Conservation (phyloP, 2,113 vertebrate genomes). For the Phrynosoma platyrhinos region DNA sequence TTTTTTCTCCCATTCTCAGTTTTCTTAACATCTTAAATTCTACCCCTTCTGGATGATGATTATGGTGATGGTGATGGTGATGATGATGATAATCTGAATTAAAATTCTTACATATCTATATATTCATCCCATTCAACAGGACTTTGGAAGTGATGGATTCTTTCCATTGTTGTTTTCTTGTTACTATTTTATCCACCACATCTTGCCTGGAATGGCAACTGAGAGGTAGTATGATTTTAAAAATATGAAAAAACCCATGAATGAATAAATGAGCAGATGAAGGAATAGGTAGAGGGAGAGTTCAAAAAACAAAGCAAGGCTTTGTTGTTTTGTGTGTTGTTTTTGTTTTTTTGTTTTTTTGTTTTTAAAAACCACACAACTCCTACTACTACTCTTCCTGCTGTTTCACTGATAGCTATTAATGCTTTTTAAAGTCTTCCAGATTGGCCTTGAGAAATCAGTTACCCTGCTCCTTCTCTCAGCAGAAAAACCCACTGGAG, state of each 20-base stretch:
- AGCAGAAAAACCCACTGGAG: slow-evolving; percentile 69
- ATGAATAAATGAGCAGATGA: not conserved
- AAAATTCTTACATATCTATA: no score
- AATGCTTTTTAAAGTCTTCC: slow-evolving; percentile 71
- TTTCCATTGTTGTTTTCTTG: not conserved
- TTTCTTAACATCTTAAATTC: no score
- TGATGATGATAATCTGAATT: no score
- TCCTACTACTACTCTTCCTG: slow-evolving; percentile 67
- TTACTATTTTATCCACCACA: not conserved
- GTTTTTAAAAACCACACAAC: not conserved
- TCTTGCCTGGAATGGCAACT: not conserved
- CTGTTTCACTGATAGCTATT: slow-evolving; percentile 73
- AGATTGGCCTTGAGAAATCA: slow-evolving; percentile 71
- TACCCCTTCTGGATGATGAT: no score
- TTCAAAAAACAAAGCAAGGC: slow-evolving; percentile 25
- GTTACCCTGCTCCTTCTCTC: slow-evolving; percentile 69
- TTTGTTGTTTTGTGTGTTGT: no score
- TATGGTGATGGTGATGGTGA: no score
- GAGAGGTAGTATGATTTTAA: not conserved
- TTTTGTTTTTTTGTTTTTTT: no score
- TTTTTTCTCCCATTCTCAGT: no score
- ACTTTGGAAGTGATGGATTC: not conserved
- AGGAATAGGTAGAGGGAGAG: slow-evolving; percentile 46
- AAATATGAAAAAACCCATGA: not conserved
- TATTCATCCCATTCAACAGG: not conserved